phyloP scores from a whole-genome alignment of 30 jellyfish, hydroid and myxozoan species.

The Aurelia aurita complex sp. Pacific region DNA sequence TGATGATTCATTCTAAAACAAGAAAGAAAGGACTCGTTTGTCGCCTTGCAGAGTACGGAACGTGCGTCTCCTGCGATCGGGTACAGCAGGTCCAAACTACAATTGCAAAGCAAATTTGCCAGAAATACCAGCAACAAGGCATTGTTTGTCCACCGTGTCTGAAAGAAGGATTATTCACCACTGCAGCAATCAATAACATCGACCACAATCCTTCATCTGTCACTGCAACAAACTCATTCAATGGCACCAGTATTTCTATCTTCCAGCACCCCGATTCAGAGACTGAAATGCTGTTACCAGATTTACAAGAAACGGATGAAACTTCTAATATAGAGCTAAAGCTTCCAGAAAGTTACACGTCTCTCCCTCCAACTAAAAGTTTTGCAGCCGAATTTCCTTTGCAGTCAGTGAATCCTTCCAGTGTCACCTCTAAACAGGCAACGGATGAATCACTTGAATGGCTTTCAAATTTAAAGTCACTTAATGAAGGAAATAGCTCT shows the following conservation, averaged over 20 bases:
- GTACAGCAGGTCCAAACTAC: slow-evolving; percentile 26
- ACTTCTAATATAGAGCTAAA: not conserved
- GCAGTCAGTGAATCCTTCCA: not conserved
- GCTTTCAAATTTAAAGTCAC: too few species aligned
- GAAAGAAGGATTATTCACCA: slow-evolving; percentile 37
- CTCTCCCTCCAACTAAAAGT: not conserved
- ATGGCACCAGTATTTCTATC: slow-evolving; percentile 42
- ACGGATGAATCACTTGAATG: too few species aligned
- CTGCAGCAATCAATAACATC: slow-evolving; percentile 8
- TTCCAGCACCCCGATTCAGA: slow-evolving; percentile 35
- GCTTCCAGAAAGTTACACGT: slow-evolving; percentile 1
- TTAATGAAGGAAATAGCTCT: too few species aligned
- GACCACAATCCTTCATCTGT: slow-evolving; percentile 48
- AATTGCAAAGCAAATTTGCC: slow-evolving; percentile 20
- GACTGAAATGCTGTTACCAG: not conserved
- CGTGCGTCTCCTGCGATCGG: slow-evolving; percentile 42
- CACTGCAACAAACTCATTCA: slow-evolving; percentile 25
- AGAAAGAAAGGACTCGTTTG: slow-evolving; percentile 22
- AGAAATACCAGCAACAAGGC: slow-evolving; percentile 19
- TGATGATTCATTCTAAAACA: slow-evolving; percentile 47
- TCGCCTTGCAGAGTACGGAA: slow-evolving; percentile 24
- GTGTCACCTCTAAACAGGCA: too few species aligned
- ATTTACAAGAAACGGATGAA: not conserved
- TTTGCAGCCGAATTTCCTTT: not conserved
- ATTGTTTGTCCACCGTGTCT: slow-evolving; percentile 39